These are phyloP conservation scores for Radopholus similis DNA, from an alignment of 1,140 invertebrate genomes.

Conservation along the genomic window DNA sequence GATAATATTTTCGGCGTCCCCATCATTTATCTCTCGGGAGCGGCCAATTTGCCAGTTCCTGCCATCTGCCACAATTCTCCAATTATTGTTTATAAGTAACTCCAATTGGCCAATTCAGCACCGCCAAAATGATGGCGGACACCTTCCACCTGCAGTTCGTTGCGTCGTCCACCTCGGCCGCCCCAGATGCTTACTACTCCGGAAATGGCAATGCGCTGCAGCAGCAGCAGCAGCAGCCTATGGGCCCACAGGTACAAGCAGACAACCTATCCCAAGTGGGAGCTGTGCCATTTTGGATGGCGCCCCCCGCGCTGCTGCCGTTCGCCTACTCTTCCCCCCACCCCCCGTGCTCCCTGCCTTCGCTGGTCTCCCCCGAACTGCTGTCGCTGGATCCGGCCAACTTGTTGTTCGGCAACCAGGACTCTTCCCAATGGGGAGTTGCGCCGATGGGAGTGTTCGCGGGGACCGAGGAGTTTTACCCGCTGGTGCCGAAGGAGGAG, in stretches of 20 bases:
- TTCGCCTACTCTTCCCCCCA: too few species aligned
- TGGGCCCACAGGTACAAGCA: neutral
- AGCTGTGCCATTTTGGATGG: too few species aligned
- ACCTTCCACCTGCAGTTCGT: neutral
- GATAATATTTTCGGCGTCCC: neutral
- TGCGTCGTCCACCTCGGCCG: neutral
- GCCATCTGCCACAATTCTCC: too few species aligned
- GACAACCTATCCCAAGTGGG: neutral
- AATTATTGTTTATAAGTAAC: neutral
- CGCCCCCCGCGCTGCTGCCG: too few species aligned
- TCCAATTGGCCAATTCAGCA: neutral
- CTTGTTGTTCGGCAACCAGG: neutral
- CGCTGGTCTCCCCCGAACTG: neutral
- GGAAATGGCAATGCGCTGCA: too few species aligned
- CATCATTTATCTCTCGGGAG: neutral
- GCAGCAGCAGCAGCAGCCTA: neutral
- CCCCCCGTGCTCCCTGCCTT: neutral
- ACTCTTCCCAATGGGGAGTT: neutral
- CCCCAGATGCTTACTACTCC: neutral
- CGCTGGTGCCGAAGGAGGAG: neutral
- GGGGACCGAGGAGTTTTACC: neutral
- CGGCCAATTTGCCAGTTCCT: too few species aligned
- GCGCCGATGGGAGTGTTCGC: neutral
- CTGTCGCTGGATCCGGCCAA: conserved; percentile 1
- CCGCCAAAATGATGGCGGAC: conserved; percentile 1